Evolutionary conservation across 2,888 invertebrate species (phyloP).

Genomic region (Cosmia trapezina): DNA sequence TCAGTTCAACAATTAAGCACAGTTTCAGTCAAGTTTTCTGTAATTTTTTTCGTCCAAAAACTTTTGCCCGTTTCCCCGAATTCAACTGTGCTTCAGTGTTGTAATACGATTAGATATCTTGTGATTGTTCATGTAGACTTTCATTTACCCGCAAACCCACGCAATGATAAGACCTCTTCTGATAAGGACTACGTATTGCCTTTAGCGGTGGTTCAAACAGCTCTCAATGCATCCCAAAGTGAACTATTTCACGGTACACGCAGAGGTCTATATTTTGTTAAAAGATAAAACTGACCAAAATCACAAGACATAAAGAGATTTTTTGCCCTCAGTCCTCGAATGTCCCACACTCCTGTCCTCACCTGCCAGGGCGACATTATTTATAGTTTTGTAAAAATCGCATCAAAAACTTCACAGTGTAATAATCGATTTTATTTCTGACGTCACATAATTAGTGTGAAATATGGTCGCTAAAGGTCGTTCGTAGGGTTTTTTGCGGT

Average conservation of each 20-base stretch:
- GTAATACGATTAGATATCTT: too few relatives aligned
- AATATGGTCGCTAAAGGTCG: constrained; percentile 77
- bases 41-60: not conserved
- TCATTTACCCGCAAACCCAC: too few relatives aligned
- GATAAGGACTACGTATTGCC: too few relatives aligned
- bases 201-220: constrained; percentile 22
- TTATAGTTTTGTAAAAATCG: constrained; percentile 82
- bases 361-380: constrained; percentile 84
- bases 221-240: constrained; percentile 71
- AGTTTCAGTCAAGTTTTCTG: too few relatives aligned
- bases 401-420: constrained; percentile 68
- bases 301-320: constrained; percentile 86
- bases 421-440: constrained; percentile 87
- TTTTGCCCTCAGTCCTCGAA: constrained; percentile 75
- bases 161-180: too few relatives aligned
- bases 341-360: constrained; percentile 78
- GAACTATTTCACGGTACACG: constrained; percentile 86
- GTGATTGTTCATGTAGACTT: too few relatives aligned
- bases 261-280: constrained; percentile 84
- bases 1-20: too few relatives aligned
- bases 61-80: not conserved
- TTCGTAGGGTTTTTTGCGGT: constrained; percentile 64
- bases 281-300: constrained; percentile 87
- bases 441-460: constrained; percentile 87
- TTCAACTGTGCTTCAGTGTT: too few relatives aligned